Conservation (phyloP, 2,888 invertebrate species). For the Mantis religiosa region DNA sequence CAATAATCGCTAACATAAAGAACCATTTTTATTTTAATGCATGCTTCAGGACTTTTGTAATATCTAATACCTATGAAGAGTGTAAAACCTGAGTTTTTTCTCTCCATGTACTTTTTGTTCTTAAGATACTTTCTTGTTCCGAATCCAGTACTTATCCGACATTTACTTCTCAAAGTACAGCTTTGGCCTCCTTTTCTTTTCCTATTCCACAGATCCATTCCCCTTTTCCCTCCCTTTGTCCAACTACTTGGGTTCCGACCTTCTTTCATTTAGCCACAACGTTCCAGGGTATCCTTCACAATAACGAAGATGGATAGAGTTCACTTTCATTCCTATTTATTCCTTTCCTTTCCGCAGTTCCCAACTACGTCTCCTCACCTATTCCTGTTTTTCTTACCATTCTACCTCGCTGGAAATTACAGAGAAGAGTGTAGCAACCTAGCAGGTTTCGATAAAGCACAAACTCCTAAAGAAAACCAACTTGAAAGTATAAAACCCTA, state of each 20-base stretch:
- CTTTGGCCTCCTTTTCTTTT: neutral
- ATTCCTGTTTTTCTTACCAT: neutral
- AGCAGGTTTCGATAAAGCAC: neutral
- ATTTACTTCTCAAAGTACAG: neutral
- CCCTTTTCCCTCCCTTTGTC: neutral
- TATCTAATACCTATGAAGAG: too few species aligned
- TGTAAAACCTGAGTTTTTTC: too few species aligned
- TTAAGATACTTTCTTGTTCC: too few species aligned
- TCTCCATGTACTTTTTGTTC: too few species aligned
- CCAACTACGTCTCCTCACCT: neutral
- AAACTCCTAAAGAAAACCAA: neutral
- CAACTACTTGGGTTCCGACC: neutral
- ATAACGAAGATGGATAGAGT: neutral
- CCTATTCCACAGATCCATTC: neutral
- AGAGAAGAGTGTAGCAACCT: neutral
- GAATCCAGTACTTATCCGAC: neutral
- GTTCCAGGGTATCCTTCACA: neutral
- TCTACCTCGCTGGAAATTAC: neutral
- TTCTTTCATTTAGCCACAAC: neutral
- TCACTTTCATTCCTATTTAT: neutral
- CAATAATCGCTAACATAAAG: too few species aligned
- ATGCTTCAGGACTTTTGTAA: too few species aligned
- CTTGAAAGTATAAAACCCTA: neutral
- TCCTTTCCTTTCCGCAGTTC: neutral
- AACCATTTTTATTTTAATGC: too few species aligned